These are phyloP conservation scores for Mesorhabditis sp. DNA, from an alignment of 2,888 invertebrate genomes.

Conservation along the genomic window DNA sequence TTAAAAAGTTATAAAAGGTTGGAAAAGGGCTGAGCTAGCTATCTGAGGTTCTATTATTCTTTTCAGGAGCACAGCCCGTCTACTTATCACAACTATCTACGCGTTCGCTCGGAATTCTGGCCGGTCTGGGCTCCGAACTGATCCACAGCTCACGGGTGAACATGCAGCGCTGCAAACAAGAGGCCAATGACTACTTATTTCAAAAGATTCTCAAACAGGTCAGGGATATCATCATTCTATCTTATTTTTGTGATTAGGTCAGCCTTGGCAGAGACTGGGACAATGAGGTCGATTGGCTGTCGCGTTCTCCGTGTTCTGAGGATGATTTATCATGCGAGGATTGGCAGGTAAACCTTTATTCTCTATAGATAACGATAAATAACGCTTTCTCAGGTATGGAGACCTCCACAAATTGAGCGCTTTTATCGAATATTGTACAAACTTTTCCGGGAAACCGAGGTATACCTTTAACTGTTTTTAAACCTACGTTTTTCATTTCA, in stretches of 20 bases:
- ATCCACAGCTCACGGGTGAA: background rate
- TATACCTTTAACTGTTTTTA: background rate
- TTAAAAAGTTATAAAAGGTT: background rate
- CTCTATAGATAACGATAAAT: background rate
- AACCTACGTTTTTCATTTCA: conserved; percentile 10
- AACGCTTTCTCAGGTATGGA: conserved; percentile 13
- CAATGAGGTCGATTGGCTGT: background rate
- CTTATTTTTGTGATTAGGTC: too few relatives aligned
- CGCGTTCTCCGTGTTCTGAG: background rate
- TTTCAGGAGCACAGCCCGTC: background rate
- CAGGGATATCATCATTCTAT: background rate
- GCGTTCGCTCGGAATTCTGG: background rate
- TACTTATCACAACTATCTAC: background rate
- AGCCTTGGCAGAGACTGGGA: background rate
- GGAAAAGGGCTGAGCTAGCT: background rate
- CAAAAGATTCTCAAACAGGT: background rate
- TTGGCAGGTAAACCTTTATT: background rate
- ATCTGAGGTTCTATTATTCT: background rate
- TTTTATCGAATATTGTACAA: conserved; percentile 37
- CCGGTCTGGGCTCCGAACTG: background rate
- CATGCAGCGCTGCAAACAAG: background rate
- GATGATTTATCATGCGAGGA: conserved; percentile 2
- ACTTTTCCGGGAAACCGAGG: conserved; percentile 39
- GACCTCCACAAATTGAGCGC: conserved; percentile 38
- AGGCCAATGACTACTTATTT: background rate